Evolutionary conservation across 2,113 vertebrate genomes (phyloP).

Genomic region (Poeciliopsis prolifica): DNA sequence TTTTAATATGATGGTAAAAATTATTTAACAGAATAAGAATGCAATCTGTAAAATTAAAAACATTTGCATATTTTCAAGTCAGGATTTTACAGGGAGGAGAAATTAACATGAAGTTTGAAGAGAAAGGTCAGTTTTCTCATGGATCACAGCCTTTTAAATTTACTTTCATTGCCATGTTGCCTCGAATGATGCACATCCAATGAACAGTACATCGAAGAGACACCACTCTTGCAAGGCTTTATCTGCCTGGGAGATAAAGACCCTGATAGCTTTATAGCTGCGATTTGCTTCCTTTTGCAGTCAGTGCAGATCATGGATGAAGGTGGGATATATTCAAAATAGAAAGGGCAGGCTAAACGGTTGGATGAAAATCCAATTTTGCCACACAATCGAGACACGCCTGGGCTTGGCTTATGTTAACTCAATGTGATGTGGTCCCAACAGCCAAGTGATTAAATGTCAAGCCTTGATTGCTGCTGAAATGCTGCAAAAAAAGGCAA

Average conservation of each 20-base stretch:
- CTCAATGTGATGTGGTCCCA: slow-evolving; percentile 55
- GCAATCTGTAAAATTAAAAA: slow-evolving; percentile 27
- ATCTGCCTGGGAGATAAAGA: slow-evolving; percentile 46
- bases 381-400: slow-evolving; percentile 66
- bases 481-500: slow-evolving; percentile 1
- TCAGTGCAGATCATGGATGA: slow-evolving; percentile 38
- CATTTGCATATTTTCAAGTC: slow-evolving; percentile 52
- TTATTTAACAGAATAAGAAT: slow-evolving; percentile 3
- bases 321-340: slow-evolving; percentile 64
- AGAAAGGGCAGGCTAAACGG: slow-evolving; percentile 54
- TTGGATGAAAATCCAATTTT: slow-evolving; percentile 74
- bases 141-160: slow-evolving; percentile 68
- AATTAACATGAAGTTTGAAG: slow-evolving; percentile 45
- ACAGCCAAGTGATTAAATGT: slow-evolving; percentile 63
- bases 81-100: slow-evolving; percentile 24
- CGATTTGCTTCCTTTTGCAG: slow-evolving; percentile 42
- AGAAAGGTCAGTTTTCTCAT: slow-evolving; percentile 73
- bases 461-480: slow-evolving; percentile 48
- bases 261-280: slow-evolving; percentile 51
- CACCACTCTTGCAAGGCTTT: slow-evolving; percentile 38
- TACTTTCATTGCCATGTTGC: slow-evolving; percentile 68
- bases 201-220: slow-evolving; percentile 49
- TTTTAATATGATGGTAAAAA: neutral
- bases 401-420: slow-evolving; percentile 52
- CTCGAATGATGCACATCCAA: slow-evolving; percentile 57